Evolutionary conservation across 2,888 invertebrate genomes (phyloP), one percentile per base, ranked within the genome.

Genomic region (Salpingus planirostris): DNA sequence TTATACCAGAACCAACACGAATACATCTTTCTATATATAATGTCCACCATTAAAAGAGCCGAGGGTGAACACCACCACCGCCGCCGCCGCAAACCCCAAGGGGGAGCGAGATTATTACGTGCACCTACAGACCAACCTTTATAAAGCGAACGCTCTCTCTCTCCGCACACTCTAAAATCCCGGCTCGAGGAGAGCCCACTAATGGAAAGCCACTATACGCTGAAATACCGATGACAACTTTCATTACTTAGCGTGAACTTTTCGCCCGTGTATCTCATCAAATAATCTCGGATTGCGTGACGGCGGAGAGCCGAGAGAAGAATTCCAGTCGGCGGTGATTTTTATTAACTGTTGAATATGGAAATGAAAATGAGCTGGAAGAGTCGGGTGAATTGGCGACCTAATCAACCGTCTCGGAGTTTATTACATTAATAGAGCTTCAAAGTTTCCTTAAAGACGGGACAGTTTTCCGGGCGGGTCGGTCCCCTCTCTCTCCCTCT

Each of bases 281-380:
- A n/a, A n/a, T n/a, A n/a, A n/a, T n/a, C n/a, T n/a, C n/a, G n/a
- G n/a, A n/a, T n/a, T n/a, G n/a, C n/a, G n/a, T n/a, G n/a, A n/a
- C n/a, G n/a, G n/a, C n/a, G n/a, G n/a, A n/a, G n/a, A n/a, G n/a
- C n/a, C n/a, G n/a, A n/a, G n/a, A 24, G 21, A 23, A 14, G 8
- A 34, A 15, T 29, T 27, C 21, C 18, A 15, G 15, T 14, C n/a
- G n/a, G 10, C 24, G 24, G 13, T 27, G 28, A 36, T 36, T 31
- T 31, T 32, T 29, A 32, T 29, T 32, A 32, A 36, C 29, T 36
- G 36, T 31, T 36, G 15, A 36, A 36, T 24, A 31, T 31, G 36
- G 28, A 36, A 35, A 35, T 35, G 15, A 13, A 11, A n/a, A n/a
- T n/a, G n/a, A n/a, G n/a, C n/a, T n/a, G 13, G 6, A 13, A 23